Base-by-base conservation (phyloP, 2,113 vertebrate species). In the Alligator mississippiensis region DNA sequence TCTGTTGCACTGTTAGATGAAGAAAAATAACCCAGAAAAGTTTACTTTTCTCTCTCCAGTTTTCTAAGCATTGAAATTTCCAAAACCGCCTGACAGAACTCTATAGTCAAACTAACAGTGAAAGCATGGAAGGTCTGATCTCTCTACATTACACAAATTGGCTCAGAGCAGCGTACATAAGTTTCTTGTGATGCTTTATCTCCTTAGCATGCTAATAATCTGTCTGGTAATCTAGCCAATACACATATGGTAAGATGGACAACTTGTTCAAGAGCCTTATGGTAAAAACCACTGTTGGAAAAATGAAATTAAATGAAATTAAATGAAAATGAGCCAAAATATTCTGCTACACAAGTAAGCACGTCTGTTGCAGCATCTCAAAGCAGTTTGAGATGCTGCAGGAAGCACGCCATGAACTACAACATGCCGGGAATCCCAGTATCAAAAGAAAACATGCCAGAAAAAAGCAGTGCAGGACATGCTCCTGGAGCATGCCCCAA, bases 201-300 rank as follows among this genome's bases (percentile, higher is more conserved):
- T n/a, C 72, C 11, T 62, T 74, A 47, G 22, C 9, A 47, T 47
- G 47, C 25, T 74, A 24, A 72, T 72, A 47, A 14, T 30, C 12
- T 75, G 16, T 7, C 47, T 47, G 47, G 72, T n/a, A 75, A 61
- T 75, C 74, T 11, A 38, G 61, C 10, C 38, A 25, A 34, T 54
- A 15, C 17, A 54, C 58, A 62, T 63, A 60, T 12, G 4, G 7
- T 15, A 13, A 66, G 77, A 38, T 75, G 30, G 12, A 80, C 83
- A 80, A 62, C 28, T 64, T 1, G 0, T 34, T 22, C 7, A 70
- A 38, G 4, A 18, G 4, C 60, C 9, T 2, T 74, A n/a, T 22
- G 19, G 28, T 55, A 18, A 68, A 58, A 7, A n/a, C 7, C 47
- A 47, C 47, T 47, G 47, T 47, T 47, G 47, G 47, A 47, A 47